A percentile compares a stretch with the other conserved stretches of the same genome.
phyloP scores from a whole-genome alignment of 1,140 invertebrate species.

The Pseudoatta argentina region DNA sequence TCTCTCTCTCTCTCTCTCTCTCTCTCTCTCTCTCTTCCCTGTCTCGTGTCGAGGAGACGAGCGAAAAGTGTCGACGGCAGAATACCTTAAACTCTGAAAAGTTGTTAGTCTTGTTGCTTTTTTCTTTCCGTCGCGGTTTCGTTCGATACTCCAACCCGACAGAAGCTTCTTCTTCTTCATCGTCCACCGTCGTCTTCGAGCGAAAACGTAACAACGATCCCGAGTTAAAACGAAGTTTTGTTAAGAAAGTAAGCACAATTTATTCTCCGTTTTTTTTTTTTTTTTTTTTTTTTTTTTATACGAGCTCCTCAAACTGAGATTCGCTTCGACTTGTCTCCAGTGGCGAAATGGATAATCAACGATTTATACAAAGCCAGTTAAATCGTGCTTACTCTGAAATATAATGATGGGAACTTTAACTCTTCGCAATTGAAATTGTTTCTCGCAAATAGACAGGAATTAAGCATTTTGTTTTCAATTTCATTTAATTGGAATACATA shows the following conservation, averaged over 20 bases:
- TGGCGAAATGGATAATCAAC: constrained; percentile 50
- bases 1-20: constrained; percentile 2
- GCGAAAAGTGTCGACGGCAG: constrained; percentile 61
- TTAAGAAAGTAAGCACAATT: constrained; percentile 64
- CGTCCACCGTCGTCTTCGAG: constrained; percentile 37
- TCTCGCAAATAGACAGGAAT: not conserved
- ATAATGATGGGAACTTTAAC: not conserved
- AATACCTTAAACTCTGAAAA: constrained; percentile 63
- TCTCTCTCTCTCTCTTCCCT: not conserved
- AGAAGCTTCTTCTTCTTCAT: constrained; percentile 43
- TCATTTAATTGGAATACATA: not conserved
- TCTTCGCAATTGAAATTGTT: not conserved
- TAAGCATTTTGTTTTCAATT: not conserved
- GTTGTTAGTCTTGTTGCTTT: constrained; percentile 63
- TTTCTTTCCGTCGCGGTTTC: constrained; percentile 44
- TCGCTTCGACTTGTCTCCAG: constrained; percentile 36
- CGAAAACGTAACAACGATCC: constrained; percentile 52
- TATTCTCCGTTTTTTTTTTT: constrained; percentile 52
- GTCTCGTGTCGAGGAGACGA: constrained; percentile 24
- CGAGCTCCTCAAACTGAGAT: constrained; percentile 33
- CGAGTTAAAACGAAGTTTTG: constrained; percentile 58
- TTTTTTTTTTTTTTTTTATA: constrained; percentile 36
- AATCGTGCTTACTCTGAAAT: not conserved
- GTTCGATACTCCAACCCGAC: constrained; percentile 50
- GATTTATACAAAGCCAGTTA: constrained; percentile 32